Evolutionary conservation across 2,113 vertebrate genomes (phyloP).

Genomic region (Anoura caudifer): DNA sequence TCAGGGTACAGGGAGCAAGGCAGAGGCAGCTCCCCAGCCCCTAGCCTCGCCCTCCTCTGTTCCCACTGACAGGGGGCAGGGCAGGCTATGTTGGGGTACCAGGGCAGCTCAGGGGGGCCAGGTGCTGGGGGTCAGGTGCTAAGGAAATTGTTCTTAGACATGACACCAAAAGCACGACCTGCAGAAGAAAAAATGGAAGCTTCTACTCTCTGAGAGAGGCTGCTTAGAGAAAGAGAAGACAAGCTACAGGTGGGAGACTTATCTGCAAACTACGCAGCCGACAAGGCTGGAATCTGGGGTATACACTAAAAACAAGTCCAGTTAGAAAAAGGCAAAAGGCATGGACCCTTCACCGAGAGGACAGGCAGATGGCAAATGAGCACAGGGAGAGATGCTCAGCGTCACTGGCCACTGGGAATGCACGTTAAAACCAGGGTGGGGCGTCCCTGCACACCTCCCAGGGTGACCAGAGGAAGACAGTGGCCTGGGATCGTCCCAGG

Average conservation of each 20-base stretch:
- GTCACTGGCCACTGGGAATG: neutral
- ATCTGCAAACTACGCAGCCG: neutral
- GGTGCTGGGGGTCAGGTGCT: neutral
- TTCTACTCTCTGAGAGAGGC: neutral
- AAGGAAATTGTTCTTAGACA: neutral
- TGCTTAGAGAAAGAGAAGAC: neutral
- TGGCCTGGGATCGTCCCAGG: neutral
- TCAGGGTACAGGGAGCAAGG: neutral
- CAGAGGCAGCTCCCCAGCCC: constrained; percentile 65
- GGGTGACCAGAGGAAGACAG: neutral
- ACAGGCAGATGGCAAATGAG: neutral
- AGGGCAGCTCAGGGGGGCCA: neutral
- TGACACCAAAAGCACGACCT: neutral
- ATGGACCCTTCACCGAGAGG: neutral
- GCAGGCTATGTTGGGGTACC: neutral
- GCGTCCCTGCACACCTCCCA: too few species aligned
- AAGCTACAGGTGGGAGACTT: neutral
- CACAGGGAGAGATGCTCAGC: too few species aligned
- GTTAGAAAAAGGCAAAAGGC: neutral
- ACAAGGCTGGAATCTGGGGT: neutral
- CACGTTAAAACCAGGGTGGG: neutral
- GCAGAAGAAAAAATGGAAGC: neutral
- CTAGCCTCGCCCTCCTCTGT: constrained; percentile 60
- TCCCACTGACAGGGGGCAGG: neutral
- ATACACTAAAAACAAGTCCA: neutral